Evolutionary conservation across 2,888 invertebrate genomes (phyloP).

Genomic region (Cybosia mesomella): DNA sequence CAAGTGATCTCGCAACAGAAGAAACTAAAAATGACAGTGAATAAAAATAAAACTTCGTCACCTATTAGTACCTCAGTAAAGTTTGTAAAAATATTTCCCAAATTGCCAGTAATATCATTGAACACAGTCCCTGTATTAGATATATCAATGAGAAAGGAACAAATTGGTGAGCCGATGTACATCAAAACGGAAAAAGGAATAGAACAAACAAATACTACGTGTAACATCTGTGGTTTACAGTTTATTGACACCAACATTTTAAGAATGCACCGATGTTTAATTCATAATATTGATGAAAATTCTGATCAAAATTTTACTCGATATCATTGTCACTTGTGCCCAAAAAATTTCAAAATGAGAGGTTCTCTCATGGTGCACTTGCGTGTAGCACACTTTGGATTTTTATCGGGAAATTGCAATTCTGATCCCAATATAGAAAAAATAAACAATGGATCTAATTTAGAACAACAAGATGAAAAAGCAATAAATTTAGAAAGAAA

Average conservation of each 20-base stretch:
- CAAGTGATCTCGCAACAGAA: slow-evolving; percentile 61
- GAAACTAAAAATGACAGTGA: slow-evolving; percentile 64
- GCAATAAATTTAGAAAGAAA: slow-evolving; percentile 63
- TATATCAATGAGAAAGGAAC: slow-evolving; percentile 62
- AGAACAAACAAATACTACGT: slow-evolving; percentile 70
- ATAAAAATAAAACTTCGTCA: slow-evolving; percentile 78
- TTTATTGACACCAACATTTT: slow-evolving; percentile 91
- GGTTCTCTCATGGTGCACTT: slow-evolving; percentile 94
- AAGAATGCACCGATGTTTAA: slow-evolving; percentile 91
- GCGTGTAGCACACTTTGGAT: slow-evolving; percentile 92
- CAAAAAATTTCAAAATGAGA: slow-evolving; percentile 93
- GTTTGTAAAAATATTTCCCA: slow-evolving; percentile 82
- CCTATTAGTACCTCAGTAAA: slow-evolving; percentile 71
- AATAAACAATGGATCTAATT: slow-evolving; percentile 43
- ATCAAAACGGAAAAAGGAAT: slow-evolving; percentile 66
- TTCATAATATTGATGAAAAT: slow-evolving; percentile 86
- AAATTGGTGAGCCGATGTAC: slow-evolving; percentile 58
- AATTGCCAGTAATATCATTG: slow-evolving; percentile 75
- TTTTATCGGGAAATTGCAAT: slow-evolving; percentile 66
- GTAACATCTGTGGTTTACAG: slow-evolving; percentile 91
- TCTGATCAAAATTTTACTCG: slow-evolving; percentile 73
- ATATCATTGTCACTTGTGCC: slow-evolving; percentile 92
- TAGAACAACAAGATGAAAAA: slow-evolving; percentile 58
- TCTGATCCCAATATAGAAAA: slow-evolving; percentile 48
- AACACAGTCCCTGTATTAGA: slow-evolving; percentile 75